Conservation (phyloP, 2,888 invertebrate species). For the Ophion ellenae region DNA sequence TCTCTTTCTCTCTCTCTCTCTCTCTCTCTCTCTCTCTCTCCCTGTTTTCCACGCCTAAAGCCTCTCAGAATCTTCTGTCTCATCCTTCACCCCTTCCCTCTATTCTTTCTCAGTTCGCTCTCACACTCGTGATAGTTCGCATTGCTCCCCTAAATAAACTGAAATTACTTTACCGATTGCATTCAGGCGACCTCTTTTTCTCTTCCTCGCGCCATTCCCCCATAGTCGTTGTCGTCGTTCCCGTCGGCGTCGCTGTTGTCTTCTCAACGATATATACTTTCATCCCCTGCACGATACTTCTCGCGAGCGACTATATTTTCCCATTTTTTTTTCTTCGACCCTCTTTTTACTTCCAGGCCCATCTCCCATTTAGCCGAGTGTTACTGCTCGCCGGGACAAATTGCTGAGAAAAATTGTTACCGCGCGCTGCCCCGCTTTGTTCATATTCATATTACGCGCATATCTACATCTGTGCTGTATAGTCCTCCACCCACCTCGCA, state of each 20-base stretch:
- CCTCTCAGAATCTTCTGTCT: conserved; percentile 41
- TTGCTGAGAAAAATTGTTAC: conserved; percentile 69
- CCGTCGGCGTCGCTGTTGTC: conserved; percentile 49
- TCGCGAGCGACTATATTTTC: conserved; percentile 42
- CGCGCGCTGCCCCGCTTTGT: conserved; percentile 45
- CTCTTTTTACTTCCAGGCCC: conserved; percentile 36
- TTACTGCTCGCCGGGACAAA: conserved; percentile 68
- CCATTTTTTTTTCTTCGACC: conserved; percentile 38
- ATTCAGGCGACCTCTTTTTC: conserved; percentile 59
- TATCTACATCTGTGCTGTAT: neutral
- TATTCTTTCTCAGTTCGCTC: conserved; percentile 39
- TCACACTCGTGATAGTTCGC: conserved; percentile 62
- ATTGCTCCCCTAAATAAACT: conserved; percentile 69
- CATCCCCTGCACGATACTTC: conserved; percentile 45
- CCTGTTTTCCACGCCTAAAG: conserved; percentile 40
- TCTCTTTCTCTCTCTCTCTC: conserved; percentile 48
- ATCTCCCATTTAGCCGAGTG: conserved; percentile 66
- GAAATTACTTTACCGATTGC: conserved; percentile 70
- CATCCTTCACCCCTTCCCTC: conserved; percentile 19
- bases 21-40: conserved; percentile 23
- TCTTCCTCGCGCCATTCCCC: conserved; percentile 34
- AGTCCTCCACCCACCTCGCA: neutral
- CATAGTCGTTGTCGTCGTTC: conserved; percentile 27
- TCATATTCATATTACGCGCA: conserved; percentile 27
- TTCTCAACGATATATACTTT: conserved; percentile 63